Base-by-base conservation (phyloP, 2,113 vertebrate species). In the Chaetodon trifascialis region DNA sequence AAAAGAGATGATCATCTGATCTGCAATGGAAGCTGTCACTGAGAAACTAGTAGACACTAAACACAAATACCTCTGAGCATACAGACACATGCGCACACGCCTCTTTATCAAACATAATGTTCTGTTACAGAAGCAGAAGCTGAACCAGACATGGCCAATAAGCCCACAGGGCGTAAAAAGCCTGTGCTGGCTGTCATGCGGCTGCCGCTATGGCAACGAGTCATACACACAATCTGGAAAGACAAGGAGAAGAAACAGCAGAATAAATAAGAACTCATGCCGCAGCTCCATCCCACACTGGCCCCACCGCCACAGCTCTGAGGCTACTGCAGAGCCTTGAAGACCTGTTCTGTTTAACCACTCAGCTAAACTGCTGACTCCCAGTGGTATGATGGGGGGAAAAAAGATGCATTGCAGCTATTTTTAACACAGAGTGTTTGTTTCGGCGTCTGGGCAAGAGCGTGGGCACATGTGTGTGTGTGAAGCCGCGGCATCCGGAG, bases 1-100 rank as follows among this genome's bases (percentile, higher is more conserved):
- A 71, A 90, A 89, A 60, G 62, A 90, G 88, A 91, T 93, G 90
- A 85, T 42, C 86, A 94, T 93, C 89, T 89, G 69, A 92, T 83
- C 65, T 75, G 78, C 65, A 82, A 80, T 17, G 77, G 80, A 83
- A 66, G 71, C 75, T 83, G 81, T 80, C 85, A 86, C 67, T 76
- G 77, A 86, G 73, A 80, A 58, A 73, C 77, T 25, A 47, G 68
- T 51, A 74, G 21, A 70, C 64, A 54, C 49, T 78, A 11, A 66
- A 79, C 70, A 86, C 71, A 87, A 73, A 83, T 7, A 79, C 25
- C 34, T 40, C 54, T 73, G 64, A 66, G 42, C 42, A 52, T 9
- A 30, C 30, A 54, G 7, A 79, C 63, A 73, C 80, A 59, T 74
- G 65, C 55, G 59, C 49, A 79, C 47, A 68, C 6, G 65, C 12